Evolutionary conservation across 2,888 invertebrate species (phyloP).

Genomic region (Sarcophaga caerulescens): DNA sequence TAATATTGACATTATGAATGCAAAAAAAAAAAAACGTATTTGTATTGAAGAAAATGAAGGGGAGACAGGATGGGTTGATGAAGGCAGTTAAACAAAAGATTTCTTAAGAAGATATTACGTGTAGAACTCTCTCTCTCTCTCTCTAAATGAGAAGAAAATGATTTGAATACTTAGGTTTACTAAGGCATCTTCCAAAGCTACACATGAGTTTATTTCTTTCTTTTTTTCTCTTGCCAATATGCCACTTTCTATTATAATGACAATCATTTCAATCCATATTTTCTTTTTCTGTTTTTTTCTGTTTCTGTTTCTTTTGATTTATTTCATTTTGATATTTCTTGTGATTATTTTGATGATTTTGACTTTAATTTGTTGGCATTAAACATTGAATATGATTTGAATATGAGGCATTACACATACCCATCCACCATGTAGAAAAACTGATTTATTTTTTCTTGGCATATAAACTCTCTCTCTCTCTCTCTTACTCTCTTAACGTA

Average conservation of each 20-base stretch:
- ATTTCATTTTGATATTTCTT: conserved; percentile 38
- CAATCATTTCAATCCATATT: conserved; percentile 37
- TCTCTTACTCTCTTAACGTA: conserved; percentile 13
- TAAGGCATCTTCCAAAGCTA: conserved; percentile 23
- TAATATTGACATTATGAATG: conserved; percentile 74
- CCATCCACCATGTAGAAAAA: conserved; percentile 23
- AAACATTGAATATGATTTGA: conserved; percentile 58
- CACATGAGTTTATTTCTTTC: conserved; percentile 22
- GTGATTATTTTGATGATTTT: conserved; percentile 56
- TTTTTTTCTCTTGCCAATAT: conserved; percentile 18
- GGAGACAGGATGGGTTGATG: conserved; percentile 15
- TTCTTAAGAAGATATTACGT: not conserved
- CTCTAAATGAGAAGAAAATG: not conserved
- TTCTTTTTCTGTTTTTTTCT: not conserved
- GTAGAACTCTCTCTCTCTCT: not conserved
- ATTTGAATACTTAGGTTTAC: conserved; percentile 54
- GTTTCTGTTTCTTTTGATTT: conserved; percentile 13
- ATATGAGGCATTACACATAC: conserved; percentile 44
- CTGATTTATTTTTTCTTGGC: conserved; percentile 55
- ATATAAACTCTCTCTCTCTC: conserved; percentile 48
- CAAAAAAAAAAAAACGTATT: not conserved
- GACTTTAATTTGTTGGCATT: conserved; percentile 65
- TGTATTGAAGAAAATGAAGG: not conserved
- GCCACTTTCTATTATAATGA: conserved; percentile 58
- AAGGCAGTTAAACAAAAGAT: conserved; percentile 55